phyloP scores from a whole-genome alignment of 2,797 vertebrate species.

The Scolopax rusticola region DNA sequence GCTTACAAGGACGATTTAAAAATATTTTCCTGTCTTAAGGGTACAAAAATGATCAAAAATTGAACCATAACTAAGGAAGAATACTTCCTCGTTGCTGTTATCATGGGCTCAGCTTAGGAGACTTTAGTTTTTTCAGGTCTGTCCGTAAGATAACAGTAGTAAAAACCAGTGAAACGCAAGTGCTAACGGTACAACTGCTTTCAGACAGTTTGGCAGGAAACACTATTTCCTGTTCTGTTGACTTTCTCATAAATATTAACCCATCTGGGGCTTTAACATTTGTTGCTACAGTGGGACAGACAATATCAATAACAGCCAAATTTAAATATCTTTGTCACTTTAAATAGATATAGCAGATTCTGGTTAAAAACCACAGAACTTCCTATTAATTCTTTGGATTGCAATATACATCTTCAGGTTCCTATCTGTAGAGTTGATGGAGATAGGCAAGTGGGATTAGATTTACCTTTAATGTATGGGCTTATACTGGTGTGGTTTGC shows the following conservation, averaged over 20 bases:
- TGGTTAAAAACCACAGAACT: background rate
- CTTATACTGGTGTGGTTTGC: background rate
- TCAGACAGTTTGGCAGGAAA: conserved; percentile 53
- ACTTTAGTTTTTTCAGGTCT: rapidly evolving
- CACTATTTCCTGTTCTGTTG: conserved; percentile 33
- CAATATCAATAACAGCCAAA: conserved; percentile 3
- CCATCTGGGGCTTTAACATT: background rate
- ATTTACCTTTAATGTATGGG: background rate
- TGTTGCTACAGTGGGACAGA: background rate
- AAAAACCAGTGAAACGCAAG: background rate
- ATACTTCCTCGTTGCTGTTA: background rate
- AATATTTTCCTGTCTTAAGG: background rate
- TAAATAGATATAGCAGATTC: background rate
- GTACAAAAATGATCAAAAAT: background rate
- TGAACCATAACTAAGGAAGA: background rate
- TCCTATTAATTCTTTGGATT: background rate
- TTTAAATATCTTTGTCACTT: background rate
- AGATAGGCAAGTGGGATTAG: background rate
- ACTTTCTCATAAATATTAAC: conserved; percentile 38
- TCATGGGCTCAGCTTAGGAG: background rate
- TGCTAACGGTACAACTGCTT: background rate
- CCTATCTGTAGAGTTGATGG: background rate
- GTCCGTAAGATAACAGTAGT: background rate
- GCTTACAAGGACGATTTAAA: background rate
- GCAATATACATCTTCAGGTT: background rate